phyloP scores from a whole-genome alignment of 2,888 invertebrate species.

The Stenotaenia linearis region DNA sequence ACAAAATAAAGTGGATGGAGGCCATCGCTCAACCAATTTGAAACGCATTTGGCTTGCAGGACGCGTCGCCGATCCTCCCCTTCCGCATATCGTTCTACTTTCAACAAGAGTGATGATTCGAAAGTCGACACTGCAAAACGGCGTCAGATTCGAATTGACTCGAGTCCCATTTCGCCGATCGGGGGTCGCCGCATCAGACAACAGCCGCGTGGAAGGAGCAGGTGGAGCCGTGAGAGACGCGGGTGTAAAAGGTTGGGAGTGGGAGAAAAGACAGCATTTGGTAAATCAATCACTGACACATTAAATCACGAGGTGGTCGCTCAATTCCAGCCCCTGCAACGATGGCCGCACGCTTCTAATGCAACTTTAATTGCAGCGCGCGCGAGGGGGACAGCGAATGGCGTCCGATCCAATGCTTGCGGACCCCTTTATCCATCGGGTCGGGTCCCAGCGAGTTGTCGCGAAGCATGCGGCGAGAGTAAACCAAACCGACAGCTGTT shows the following conservation, averaged over 20 bases:
- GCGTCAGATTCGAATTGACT: background rate
- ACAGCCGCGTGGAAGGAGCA: constrained; percentile 7
- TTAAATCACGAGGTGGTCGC: constrained; percentile 26
- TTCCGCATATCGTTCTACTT: background rate
- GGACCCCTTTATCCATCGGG: constrained; percentile 1
- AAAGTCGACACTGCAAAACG: background rate
- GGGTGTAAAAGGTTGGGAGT: background rate
- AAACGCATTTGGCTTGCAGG: constrained; percentile 21
- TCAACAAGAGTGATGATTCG: background rate
- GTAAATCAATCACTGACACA: constrained; percentile 24
- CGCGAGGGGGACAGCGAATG: background rate
- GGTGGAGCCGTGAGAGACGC: background rate
- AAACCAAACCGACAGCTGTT: constrained; percentile 24
- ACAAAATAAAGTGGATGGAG: constrained; percentile 20
- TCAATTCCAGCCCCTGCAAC: constrained; percentile 12
- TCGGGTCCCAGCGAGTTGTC: background rate
- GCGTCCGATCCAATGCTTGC: background rate
- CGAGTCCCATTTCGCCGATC: background rate
- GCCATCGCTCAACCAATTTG: constrained; percentile 26
- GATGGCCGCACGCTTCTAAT: constrained; percentile 17
- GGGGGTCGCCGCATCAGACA: background rate
- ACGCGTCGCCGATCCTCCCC: background rate
- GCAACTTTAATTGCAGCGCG: constrained; percentile 6
- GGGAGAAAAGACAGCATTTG: background rate
- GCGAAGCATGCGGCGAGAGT: background rate